These are phyloP conservation scores for Orgyia antiqua DNA, from an alignment of 2,888 invertebrate species.

Conservation along the genomic window DNA sequence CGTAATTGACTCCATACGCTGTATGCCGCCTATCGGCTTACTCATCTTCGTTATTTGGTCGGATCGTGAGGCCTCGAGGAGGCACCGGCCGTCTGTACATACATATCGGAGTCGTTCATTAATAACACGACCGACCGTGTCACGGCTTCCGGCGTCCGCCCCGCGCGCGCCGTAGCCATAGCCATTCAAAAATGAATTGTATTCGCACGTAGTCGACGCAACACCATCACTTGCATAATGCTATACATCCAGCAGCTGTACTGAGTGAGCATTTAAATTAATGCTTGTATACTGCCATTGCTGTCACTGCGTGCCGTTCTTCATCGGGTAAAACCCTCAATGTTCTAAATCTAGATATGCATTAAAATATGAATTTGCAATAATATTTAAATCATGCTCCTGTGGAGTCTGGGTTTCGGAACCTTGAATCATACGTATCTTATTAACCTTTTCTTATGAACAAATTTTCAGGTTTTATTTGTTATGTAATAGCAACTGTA, in stretches of 20 bases:
- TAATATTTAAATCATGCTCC: too few species aligned
- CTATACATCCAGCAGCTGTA: slow-evolving; percentile 26
- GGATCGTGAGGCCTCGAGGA: slow-evolving; percentile 28
- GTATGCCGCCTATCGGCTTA: slow-evolving; percentile 4
- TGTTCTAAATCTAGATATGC: too few species aligned
- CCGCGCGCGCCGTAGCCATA: slow-evolving; percentile 30
- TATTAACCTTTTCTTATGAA: too few species aligned
- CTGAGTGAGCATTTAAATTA: slow-evolving; percentile 35
- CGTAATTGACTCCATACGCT: slow-evolving; percentile 14
- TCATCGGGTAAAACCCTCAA: too few species aligned
- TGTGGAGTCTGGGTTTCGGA: too few species aligned
- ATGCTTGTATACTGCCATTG: slow-evolving; percentile 27
- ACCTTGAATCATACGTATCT: too few species aligned
- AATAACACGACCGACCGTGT: slow-evolving; percentile 63
- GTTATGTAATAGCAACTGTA: too few species aligned
- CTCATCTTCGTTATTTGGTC: slow-evolving; percentile 2
- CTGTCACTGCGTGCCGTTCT: slow-evolving; percentile 23
- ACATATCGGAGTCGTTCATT: slow-evolving; percentile 56
- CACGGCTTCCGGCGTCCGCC: slow-evolving; percentile 63
- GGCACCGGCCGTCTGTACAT: slow-evolving; percentile 39
- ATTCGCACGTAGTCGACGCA: slow-evolving; percentile 48
- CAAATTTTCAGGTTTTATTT: too few species aligned
- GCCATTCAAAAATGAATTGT: slow-evolving; percentile 62
- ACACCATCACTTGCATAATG: slow-evolving; percentile 38
- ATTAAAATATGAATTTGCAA: too few species aligned